phyloP scores from a whole-genome alignment of 2,888 invertebrate genomes.

The Acanthopleura granulata region DNA sequence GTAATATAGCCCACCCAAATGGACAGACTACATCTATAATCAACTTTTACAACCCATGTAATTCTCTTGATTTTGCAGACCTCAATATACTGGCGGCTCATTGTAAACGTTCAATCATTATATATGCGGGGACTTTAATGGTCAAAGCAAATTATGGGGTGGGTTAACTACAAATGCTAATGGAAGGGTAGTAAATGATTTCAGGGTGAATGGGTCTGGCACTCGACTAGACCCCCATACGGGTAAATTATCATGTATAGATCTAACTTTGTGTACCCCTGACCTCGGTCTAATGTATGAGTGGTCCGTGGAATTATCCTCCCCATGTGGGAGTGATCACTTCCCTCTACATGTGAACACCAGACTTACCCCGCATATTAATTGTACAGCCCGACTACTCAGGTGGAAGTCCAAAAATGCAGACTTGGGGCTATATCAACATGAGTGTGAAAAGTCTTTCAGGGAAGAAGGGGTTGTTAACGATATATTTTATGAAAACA shows the following conservation, averaged over 20 bases:
- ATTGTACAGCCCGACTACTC: neutral
- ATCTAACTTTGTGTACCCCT: neutral
- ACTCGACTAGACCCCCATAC: neutral
- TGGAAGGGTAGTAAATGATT: neutral
- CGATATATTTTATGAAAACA: neutral
- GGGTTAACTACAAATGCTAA: neutral
- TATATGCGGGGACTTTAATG: conserved; percentile 2
- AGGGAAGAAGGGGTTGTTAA: neutral
- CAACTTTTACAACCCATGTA: neutral
- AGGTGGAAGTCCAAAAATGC: neutral
- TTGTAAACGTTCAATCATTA: neutral
- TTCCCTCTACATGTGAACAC: neutral
- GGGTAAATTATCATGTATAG: neutral
- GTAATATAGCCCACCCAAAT: neutral
- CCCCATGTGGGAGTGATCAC: neutral
- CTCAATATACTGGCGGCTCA: neutral
- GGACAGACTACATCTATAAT: neutral
- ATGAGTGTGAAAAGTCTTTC: neutral
- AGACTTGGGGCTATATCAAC: neutral
- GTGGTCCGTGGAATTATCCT: neutral
- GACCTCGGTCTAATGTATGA: neutral
- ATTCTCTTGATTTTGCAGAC: neutral
- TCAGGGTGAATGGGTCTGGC: neutral
- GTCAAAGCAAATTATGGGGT: neutral
- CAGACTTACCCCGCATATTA: neutral